phyloP scores from a whole-genome alignment of 2,113 vertebrate genomes.

The Plotosus lineatus region DNA sequence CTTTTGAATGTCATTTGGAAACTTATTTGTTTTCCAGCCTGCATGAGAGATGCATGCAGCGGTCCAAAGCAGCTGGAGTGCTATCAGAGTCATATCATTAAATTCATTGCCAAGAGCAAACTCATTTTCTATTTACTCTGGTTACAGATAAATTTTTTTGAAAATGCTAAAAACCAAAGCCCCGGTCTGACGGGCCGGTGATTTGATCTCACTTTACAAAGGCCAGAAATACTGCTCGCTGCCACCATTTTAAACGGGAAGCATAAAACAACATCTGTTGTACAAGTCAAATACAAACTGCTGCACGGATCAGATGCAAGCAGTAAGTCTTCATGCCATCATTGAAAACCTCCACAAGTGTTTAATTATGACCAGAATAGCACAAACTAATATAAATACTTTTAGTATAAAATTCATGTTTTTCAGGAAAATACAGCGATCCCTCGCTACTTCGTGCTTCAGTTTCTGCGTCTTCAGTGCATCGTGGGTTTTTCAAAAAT shows the following conservation, averaged over 20 bases:
- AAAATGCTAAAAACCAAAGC: conserved; percentile 22
- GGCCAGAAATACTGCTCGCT: conserved; percentile 4
- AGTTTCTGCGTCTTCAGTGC: no score
- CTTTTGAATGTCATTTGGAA: not conserved
- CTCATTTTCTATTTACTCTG: conserved; percentile 23
- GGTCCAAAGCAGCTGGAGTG: conserved; percentile 29
- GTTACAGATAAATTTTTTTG: conserved; percentile 33
- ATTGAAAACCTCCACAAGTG: not conserved
- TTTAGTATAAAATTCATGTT: not conserved
- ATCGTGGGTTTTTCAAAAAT: no score
- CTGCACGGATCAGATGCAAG: not conserved
- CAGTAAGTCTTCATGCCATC: not conserved
- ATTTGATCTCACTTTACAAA: conserved; percentile 30
- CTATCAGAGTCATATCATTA: conserved; percentile 25
- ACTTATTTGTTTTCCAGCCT: conserved; percentile 2
- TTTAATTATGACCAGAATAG: not conserved
- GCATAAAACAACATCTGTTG: not conserved
- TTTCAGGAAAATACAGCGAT: no score
- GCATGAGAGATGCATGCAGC: conserved; percentile 12
- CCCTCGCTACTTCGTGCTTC: no score
- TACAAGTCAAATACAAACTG: not conserved
- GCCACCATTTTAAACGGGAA: not conserved
- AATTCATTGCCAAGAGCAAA: conserved; percentile 27
- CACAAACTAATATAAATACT: not conserved
- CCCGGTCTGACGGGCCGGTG: conserved; percentile 11